phyloP scores from a whole-genome alignment of 1,140 invertebrate genomes.

The Aricia agestis region DNA sequence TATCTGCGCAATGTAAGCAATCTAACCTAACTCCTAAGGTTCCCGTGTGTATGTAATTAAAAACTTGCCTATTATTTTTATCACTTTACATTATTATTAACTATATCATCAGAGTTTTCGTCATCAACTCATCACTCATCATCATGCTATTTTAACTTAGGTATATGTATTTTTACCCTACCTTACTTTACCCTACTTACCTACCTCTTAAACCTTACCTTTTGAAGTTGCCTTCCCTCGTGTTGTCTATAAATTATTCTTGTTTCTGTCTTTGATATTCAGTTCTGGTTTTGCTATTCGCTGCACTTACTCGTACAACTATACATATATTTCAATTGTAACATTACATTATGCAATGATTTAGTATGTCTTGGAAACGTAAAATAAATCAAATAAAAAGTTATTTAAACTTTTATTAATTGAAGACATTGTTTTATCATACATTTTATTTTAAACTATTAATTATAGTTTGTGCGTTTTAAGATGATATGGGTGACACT shows the following conservation, averaged over 20 bases:
- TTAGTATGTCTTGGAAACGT: not conserved
- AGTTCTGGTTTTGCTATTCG: not conserved
- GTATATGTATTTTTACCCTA: not conserved
- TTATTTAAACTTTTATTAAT: not conserved
- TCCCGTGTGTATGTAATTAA: too few species aligned
- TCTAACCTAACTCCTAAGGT: too few species aligned
- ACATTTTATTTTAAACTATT: not conserved
- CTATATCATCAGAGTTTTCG: too few species aligned
- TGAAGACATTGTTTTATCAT: not conserved
- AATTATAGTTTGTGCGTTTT: not conserved
- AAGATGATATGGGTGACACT: too few species aligned
- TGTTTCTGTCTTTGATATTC: constrained; percentile 12
- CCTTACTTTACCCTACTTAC: not conserved
- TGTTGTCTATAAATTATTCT: constrained; percentile 12
- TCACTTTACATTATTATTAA: too few species aligned
- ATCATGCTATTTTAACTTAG: too few species aligned
- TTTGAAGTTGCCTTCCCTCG: not conserved
- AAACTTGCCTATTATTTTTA: too few species aligned
- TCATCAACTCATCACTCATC: too few species aligned
- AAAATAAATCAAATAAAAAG: not conserved
- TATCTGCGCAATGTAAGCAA: too few species aligned
- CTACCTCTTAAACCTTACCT: not conserved
- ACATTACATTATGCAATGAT: constrained; percentile 5
- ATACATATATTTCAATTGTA: not conserved
- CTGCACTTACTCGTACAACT: not conserved